Base-by-base conservation (phyloP, 2,113 vertebrate species). In the Petaurus breviceps region DNA sequence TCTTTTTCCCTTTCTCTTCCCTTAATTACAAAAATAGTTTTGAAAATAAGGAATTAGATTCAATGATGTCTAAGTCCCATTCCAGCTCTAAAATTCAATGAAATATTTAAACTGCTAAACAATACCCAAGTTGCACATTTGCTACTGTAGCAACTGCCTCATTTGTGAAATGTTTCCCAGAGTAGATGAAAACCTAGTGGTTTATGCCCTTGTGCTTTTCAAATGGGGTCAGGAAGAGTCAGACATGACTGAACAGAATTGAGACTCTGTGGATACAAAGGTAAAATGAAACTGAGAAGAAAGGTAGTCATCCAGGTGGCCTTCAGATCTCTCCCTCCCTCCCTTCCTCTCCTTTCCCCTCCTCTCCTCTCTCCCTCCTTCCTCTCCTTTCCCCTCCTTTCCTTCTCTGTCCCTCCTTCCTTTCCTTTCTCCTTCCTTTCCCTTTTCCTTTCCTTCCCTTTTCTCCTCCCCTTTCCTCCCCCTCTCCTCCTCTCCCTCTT, bases 161-260 rank as follows among this genome's bases (percentile, higher is more conserved):
- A 25, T 97, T 97, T 97, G 89, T 61, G 91, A 91, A 97, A 93
- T 14, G 51, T 93, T 98, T 93, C 52, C 77, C 8, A 43, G 43
- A 95, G 43, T 91, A 54, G 94, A 50, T 53, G 3, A 51, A 46
- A 89, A 11, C 10, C 37, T 89, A 28, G 47, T 94, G 68, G n/a
- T 84, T 77, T 84, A 84, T 84, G n/a, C 16, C 16, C 19, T 43
- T 22, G 68, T 43, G 37, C n/a, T 43, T 8, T 7, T n/a, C 68
- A n/a, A 84, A 84, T 22, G n/a, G n/a, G 37, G 37, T 77, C 19
- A 43, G 0, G 25, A 43, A 77, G 19, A 43, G 5, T n/a, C 37
- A 77, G 37, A 43, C 68, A 23, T 68, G 31, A 68, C 31, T 68
- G 31, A 43, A 43, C 68, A 43, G 43, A 77, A 12, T 43, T 37